phyloP scores from a whole-genome alignment of 2,888 invertebrate genomes.

The Falcaria lacertinaria region DNA sequence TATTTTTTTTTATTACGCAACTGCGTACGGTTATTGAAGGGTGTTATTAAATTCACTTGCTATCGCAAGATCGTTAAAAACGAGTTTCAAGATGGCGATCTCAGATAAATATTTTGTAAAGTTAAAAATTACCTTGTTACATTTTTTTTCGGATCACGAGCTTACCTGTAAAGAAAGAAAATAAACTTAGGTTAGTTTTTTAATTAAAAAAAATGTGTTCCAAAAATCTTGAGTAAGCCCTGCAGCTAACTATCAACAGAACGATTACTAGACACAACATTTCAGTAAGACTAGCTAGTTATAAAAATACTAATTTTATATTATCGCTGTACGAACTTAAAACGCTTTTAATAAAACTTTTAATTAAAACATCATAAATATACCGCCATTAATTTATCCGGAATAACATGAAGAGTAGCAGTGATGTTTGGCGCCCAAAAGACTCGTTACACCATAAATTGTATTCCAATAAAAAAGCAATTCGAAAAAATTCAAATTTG shows the following conservation, averaged over 20 bases:
- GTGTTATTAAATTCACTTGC: constrained; percentile 11
- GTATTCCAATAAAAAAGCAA: constrained; percentile 75
- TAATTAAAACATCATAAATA: too few relatives aligned
- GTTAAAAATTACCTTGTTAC: neutral
- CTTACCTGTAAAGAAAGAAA: constrained; percentile 1
- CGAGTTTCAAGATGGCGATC: constrained; percentile 1
- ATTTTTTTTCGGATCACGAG: neutral
- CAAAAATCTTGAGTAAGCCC: too few relatives aligned
- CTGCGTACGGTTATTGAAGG: constrained; percentile 7
- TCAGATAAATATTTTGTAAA: neutral
- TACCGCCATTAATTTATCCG: too few relatives aligned
- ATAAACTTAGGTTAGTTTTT: constrained; percentile 5
- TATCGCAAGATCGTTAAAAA: constrained; percentile 8
- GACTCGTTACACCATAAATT: constrained; percentile 63
- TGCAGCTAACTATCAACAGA: too few relatives aligned
- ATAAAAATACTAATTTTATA: too few relatives aligned
- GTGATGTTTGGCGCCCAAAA: constrained; percentile 64
- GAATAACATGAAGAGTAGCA: constrained; percentile 32
- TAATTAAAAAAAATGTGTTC: constrained; percentile 25
- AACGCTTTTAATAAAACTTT: too few relatives aligned
- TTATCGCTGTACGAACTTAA: too few relatives aligned
- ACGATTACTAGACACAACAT: too few relatives aligned
- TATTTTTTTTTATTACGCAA: constrained; percentile 38
- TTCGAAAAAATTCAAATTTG: constrained; percentile 68
- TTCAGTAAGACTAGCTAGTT: too few relatives aligned